Conservation (phyloP, 1,140 invertebrate species). For the Eumaeus atala region DNA sequence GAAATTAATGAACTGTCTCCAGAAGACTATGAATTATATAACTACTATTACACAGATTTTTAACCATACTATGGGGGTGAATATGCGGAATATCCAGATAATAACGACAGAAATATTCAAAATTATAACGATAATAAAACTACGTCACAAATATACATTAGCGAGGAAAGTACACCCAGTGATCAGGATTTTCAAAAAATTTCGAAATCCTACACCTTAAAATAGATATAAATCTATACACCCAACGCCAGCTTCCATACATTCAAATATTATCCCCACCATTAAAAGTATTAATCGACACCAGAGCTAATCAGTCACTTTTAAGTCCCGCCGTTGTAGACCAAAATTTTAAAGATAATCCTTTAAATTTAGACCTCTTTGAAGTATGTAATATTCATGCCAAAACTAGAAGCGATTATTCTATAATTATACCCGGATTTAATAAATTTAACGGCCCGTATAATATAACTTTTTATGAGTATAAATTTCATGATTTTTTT, state of each 20-base stretch:
- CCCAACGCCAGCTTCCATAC: slow-evolving; percentile 13
- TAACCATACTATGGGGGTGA: not conserved
- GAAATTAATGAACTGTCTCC: slow-evolving; percentile 18
- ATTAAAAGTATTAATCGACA: slow-evolving; percentile 14
- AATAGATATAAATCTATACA: slow-evolving; percentile 23
- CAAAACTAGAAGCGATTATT: no score
- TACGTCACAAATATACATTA: slow-evolving; percentile 3
- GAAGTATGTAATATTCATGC: no score
- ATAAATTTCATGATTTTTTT: slow-evolving; percentile 20
- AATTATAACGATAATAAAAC: not conserved
- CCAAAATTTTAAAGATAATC: no score
- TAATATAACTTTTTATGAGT: slow-evolving; percentile 13
- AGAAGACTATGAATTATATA: slow-evolving; percentile 1
- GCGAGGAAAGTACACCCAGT: not conserved
- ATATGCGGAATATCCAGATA: slow-evolving; percentile 4
- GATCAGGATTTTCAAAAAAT: slow-evolving; percentile 20
- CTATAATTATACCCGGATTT: slow-evolving; percentile 18
- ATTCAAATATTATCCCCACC: slow-evolving; percentile 13
- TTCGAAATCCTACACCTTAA: slow-evolving; percentile 9
- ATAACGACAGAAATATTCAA: not conserved
- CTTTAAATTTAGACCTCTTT: no score
- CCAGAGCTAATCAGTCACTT: slow-evolving; percentile 12
- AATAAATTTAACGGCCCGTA: slow-evolving; percentile 10
- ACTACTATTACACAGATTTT: not conserved
- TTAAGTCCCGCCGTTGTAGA: slow-evolving; percentile 14